phyloP scores from a whole-genome alignment of 2,113 vertebrate genomes.

The Oreochromis aureus region DNA sequence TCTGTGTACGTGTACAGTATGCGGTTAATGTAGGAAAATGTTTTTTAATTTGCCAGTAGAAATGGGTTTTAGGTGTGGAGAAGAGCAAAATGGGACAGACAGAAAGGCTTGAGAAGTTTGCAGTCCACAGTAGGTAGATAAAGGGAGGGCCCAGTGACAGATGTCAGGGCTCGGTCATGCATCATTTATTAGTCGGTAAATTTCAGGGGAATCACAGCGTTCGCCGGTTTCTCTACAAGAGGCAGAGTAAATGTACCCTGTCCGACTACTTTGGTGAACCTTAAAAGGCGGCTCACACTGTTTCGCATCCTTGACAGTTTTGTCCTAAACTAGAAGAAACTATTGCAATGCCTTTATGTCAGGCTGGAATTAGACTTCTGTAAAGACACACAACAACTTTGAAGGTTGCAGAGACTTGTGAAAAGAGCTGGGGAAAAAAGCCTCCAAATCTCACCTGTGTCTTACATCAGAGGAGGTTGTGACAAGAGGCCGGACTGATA shows the following conservation, averaged over 20 bases:
- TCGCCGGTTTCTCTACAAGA: not conserved
- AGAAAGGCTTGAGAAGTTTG: not conserved
- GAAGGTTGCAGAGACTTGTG: not conserved
- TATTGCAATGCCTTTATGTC: not conserved
- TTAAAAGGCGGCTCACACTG: not conserved
- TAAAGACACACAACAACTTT: not conserved
- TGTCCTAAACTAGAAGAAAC: not conserved
- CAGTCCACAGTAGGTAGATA: not conserved
- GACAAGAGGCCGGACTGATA: not conserved
- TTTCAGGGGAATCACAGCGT: not conserved
- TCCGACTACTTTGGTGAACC: not conserved
- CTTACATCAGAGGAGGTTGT: not conserved
- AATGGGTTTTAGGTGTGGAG: not conserved
- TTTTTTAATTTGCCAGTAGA: not conserved
- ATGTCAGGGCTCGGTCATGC: not conserved
- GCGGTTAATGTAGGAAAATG: not conserved
- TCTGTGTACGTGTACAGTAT: not conserved
- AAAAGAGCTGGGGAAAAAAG: not conserved
- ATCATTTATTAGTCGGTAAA: not conserved
- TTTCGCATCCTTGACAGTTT: not conserved
- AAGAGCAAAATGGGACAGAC: not conserved
- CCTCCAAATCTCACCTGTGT: not conserved
- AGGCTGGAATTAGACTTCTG: not conserved
- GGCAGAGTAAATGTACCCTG: not conserved
- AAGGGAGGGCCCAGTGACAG: not conserved